A percentile compares a stretch with the other conserved stretches of the same genome.
Conservation (phyloP, 2,888 invertebrate species). For the Parochlus steinenii region DNA sequence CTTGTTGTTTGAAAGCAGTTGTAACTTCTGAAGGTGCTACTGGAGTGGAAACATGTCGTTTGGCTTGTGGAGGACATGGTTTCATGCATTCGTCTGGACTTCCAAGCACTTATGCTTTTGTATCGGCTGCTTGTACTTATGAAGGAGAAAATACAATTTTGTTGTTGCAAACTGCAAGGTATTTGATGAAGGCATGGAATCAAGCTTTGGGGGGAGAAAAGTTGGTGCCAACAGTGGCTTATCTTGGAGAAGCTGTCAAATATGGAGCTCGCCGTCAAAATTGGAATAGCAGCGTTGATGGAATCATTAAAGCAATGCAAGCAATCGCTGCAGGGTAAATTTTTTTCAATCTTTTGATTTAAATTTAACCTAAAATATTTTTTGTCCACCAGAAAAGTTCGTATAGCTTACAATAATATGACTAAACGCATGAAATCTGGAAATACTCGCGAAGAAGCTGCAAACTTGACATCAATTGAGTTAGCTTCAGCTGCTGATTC, state of each 20-base stretch:
- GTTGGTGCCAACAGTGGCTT: constrained; percentile 44
- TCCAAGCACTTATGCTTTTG: neutral
- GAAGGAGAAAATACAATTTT: constrained; percentile 12
- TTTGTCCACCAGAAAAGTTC: too few relatives aligned
- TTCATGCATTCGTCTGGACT: constrained; percentile 6
- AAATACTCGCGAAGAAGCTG: constrained; percentile 56
- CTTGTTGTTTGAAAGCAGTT: constrained; percentile 11
- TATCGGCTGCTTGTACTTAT: constrained; percentile 8
- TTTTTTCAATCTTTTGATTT: too few relatives aligned
- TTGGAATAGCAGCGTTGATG: constrained; percentile 2
- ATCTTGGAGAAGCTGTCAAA: constrained; percentile 37
- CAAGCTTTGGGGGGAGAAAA: constrained; percentile 36
- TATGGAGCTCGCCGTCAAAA: neutral
- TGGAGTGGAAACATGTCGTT: constrained; percentile 6
- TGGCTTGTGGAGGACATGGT: constrained; percentile 12
- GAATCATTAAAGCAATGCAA: constrained; percentile 24
- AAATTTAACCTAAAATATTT: too few relatives aligned
- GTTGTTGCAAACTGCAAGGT: constrained; percentile 28
- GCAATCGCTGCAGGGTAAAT: constrained; percentile 21
- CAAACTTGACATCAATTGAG: constrained; percentile 66
- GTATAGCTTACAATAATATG: constrained; percentile 43
- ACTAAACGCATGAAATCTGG: constrained; percentile 42
- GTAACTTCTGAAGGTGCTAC: constrained; percentile 4
- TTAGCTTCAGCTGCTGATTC: constrained; percentile 56
- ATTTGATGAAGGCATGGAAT: constrained; percentile 54